Conservation (phyloP, 2,113 vertebrate genomes). For the Casuarius casuarius region DNA sequence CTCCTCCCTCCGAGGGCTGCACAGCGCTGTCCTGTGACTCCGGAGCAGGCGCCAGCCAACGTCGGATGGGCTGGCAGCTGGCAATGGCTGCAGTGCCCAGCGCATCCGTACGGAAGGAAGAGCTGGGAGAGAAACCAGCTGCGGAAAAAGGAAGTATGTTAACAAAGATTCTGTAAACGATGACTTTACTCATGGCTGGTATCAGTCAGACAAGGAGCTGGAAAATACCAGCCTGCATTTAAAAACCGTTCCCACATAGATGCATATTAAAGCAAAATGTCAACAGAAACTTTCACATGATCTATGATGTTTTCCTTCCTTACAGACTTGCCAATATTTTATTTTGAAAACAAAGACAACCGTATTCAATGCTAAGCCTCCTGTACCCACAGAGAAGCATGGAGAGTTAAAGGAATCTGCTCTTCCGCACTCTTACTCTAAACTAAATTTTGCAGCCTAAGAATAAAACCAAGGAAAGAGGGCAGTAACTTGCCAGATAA, state of each 20-base stretch:
- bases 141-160: background rate
- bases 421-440: background rate
- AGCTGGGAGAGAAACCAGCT: background rate
- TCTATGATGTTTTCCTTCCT: background rate
- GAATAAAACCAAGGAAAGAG: constrained; percentile 39
- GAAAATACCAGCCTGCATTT: background rate
- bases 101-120: too few species aligned
- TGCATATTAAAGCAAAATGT: background rate
- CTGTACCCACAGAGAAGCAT: background rate
- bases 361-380: background rate
- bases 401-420: background rate
- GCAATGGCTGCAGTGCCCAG: too few species aligned
- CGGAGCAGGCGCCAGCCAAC: too few species aligned
- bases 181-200: background rate
- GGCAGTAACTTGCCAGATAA: constrained; percentile 9
- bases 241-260: background rate
- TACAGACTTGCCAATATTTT: background rate
- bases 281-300: background rate
- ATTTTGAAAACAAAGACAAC: background rate
- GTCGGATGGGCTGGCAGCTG: too few species aligned
- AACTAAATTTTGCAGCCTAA: constrained; percentile 15
- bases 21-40: too few species aligned
- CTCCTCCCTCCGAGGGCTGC: too few species aligned
- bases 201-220: background rate
- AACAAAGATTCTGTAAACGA: background rate